Evolutionary conservation across 2,888 invertebrate genomes (phyloP), one percentile per base, ranked within the genome.

Genomic region (Drosophila barbarae): DNA sequence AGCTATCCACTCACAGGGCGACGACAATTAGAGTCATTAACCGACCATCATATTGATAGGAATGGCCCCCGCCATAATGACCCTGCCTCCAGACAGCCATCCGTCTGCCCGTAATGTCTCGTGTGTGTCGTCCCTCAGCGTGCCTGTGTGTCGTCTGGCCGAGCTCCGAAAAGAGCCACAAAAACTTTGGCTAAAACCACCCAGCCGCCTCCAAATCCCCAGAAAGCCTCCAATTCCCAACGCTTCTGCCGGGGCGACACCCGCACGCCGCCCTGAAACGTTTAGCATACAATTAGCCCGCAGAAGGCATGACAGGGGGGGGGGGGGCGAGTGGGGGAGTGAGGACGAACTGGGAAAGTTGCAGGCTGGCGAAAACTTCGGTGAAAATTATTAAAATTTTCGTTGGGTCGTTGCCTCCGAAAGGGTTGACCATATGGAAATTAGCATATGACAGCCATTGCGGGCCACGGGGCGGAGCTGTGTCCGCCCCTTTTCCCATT

Each of bases 381-480:
- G 73, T 71, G 83, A 71, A 84, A 81, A 85, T 85, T 84, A 85
- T 84, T 85, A 84, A 84, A 79, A 83, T 83, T 85, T 80, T 58
- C 69, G 69, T 74, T 66, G 77, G 72, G 60, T 72, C 60, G 69
- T 68, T 63, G 76, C 64, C 60, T 67, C 47, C 42, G 69, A 80
- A 86, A 81, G 78, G 84, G 83, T 76, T 87, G 85, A 77, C 86
- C 84, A 83, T 85, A 85, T 87, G 84, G 72, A 86, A 86, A 85
- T 86, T 85, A 86, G 85, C 85, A 85, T 85, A 85, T 84, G 84
- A 85, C 73, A 74, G 74, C 74, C 77, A 57, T 69, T 69, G 60
- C 41, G 58, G 34, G 42, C 34, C 26, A 9, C n/a, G 32, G 34
- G 55, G 34, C 21, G 44, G 42, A 28, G 36, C 26, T 21, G 50